Percentiles rank a stretch among this genome's conserved stretches.
These are phyloP conservation scores for Sinelater perroti DNA, from an alignment of 2,888 invertebrate genomes.

Conservation along the genomic window DNA sequence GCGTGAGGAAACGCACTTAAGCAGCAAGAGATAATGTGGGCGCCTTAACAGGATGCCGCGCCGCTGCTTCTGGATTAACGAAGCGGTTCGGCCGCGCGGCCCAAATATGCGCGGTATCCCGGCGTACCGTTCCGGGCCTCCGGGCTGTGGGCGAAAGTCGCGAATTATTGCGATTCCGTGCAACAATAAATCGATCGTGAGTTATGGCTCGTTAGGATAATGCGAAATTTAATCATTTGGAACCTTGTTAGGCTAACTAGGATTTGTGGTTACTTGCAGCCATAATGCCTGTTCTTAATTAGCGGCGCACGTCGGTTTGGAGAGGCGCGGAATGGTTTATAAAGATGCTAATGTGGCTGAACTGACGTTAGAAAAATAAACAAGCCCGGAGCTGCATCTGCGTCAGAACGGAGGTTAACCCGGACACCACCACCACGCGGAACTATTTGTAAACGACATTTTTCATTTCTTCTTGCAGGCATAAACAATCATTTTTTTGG, in stretches of 20 bases:
- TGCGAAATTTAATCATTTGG: constrained; percentile 2
- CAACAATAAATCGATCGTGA: constrained; percentile 13
- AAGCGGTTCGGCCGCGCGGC: constrained; percentile 1
- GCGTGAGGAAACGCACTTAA: constrained; percentile 36
- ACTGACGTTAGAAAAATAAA: too few species aligned
- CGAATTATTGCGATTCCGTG: constrained; percentile 17
- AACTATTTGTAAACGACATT: too few species aligned
- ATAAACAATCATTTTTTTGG: too few species aligned
- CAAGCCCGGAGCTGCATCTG: too few species aligned
- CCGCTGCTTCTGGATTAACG: constrained; percentile 33
- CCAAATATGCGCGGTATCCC: constrained; percentile 22
- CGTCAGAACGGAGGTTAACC: too few species aligned
- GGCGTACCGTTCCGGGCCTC: constrained; percentile 12
- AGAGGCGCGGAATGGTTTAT: background rate
- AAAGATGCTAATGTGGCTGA: too few species aligned
- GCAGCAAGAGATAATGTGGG: constrained; percentile 32
- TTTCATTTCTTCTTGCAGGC: too few species aligned
- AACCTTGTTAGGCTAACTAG: constrained; percentile 4
- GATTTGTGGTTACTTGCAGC: constrained; percentile 7
- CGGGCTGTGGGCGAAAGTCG: constrained; percentile 11
- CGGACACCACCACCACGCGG: too few species aligned
- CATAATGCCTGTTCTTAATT: constrained; percentile 7
- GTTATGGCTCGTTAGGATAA: constrained; percentile 1
- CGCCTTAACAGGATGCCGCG: constrained; percentile 31
- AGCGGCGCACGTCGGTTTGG: background rate